Conservation (phyloP, 2,113 vertebrate species). For the Menidia beryllina region DNA sequence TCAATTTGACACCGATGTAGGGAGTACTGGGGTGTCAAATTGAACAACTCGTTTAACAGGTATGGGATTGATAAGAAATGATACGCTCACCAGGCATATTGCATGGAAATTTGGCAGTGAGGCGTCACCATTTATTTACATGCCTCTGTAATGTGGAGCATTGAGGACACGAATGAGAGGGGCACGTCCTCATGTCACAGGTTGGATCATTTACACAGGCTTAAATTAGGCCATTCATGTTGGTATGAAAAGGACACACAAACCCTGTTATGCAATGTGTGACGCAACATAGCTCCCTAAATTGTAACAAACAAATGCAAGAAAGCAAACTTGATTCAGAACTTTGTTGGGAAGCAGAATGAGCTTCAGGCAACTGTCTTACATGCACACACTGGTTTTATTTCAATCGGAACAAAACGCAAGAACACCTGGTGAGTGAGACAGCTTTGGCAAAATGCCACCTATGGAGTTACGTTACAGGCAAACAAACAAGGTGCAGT, state of each 20-base stretch:
- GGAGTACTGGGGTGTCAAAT: neutral
- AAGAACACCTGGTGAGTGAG: neutral
- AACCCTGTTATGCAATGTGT: neutral
- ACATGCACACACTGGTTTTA: neutral
- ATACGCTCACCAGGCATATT: neutral
- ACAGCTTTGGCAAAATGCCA: neutral
- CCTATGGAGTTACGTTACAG: neutral
- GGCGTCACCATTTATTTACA: neutral
- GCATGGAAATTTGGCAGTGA: neutral
- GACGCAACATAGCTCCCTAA: neutral
- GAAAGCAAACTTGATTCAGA: rapidly evolving
- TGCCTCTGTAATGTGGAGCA: neutral
- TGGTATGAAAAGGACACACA: neutral
- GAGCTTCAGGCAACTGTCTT: no score
- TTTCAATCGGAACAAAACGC: neutral
- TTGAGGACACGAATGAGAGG: neutral
- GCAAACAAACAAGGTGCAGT: conserved; percentile 30
- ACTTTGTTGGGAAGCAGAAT: neutral
- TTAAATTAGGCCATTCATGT: neutral
- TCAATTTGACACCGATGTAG: no score
- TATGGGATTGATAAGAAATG: neutral
- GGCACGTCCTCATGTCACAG: neutral
- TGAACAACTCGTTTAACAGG: neutral
- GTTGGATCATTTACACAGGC: neutral
- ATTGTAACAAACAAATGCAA: neutral